A percentile compares a stretch with the other conserved stretches of the same genome.
phyloP scores from a whole-genome alignment of 2,888 invertebrate genomes.

The Gari tellinella region DNA sequence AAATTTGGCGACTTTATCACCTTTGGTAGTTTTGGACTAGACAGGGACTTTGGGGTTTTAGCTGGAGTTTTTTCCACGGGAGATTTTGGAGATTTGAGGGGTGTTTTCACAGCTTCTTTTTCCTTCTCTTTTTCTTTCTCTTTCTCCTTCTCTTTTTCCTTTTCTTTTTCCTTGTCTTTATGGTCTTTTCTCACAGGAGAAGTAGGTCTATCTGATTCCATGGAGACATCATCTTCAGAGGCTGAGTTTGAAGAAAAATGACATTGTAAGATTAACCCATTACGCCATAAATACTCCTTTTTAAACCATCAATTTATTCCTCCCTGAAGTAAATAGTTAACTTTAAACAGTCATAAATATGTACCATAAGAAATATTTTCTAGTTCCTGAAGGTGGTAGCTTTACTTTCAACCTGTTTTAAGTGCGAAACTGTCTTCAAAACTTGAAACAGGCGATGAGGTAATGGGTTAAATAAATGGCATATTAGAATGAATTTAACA shows the following conservation, averaged over 20 bases:
- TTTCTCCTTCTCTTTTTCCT: constrained; percentile 30
- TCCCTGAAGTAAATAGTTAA: too few relatives aligned
- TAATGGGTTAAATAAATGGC: too few relatives aligned
- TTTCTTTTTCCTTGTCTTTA: constrained; percentile 15
- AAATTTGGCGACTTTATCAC: constrained; percentile 28
- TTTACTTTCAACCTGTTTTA: too few relatives aligned
- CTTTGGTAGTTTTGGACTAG: too few relatives aligned
- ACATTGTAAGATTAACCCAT: background rate
- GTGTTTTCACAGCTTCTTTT: constrained; percentile 26
- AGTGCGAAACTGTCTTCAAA: too few relatives aligned
- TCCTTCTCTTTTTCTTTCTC: constrained; percentile 11
- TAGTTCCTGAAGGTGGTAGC: too few relatives aligned
- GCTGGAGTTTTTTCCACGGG: constrained; percentile 29
- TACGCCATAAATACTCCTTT: too few relatives aligned
- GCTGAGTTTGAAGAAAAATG: constrained; percentile 10
- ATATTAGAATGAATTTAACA: too few relatives aligned
- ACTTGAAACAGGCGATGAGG: too few relatives aligned
- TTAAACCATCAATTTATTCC: too few relatives aligned
- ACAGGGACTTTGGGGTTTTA: constrained; percentile 23
- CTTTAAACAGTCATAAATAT: too few relatives aligned
- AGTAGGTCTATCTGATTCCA: constrained; percentile 34
- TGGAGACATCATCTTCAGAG: constrained; percentile 43
- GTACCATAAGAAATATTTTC: too few relatives aligned
- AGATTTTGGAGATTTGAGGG: constrained; percentile 42
- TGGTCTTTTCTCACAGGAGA: constrained; percentile 34